Conservation (phyloP, 2,888 invertebrate species). For the Cheilosia scutellata region DNA sequence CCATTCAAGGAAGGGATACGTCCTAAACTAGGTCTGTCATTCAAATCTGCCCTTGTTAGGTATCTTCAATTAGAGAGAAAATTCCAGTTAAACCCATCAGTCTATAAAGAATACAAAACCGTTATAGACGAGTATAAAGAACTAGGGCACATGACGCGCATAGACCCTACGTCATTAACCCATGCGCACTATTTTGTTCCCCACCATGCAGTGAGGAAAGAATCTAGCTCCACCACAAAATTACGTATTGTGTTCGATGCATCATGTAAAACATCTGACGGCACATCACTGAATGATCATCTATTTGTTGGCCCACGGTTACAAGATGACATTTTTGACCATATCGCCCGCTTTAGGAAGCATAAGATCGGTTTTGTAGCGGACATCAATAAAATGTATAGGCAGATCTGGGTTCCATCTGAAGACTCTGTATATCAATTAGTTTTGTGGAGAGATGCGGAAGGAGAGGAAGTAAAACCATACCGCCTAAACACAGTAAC, state of each 20-base stretch:
- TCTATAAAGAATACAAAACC: conserved; percentile 19
- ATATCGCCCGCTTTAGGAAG: no score
- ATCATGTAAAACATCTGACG: conserved; percentile 11
- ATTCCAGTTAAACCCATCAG: conserved; percentile 5
- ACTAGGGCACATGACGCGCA: conserved; percentile 38
- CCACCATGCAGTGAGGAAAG: conserved; percentile 49
- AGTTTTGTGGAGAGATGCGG: no score
- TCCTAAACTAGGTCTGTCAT: background rate
- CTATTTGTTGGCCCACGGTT: conserved; percentile 58
- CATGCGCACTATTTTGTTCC: conserved; percentile 44
- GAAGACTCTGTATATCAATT: no score
- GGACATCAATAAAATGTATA: conserved; percentile 74
- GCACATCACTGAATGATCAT: conserved; percentile 63
- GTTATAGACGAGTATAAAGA: conserved; percentile 7
- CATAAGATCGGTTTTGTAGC: conserved; percentile 60
- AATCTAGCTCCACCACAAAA: conserved; percentile 48
- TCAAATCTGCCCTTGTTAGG: background rate
- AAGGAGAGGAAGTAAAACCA: no score
- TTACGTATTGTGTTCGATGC: conserved; percentile 10
- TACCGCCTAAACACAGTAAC: no score
- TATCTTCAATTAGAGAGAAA: conserved; percentile 30
- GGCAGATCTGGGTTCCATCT: conserved; percentile 55
- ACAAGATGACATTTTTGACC: conserved; percentile 63
- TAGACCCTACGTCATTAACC: background rate
- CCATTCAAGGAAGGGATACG: conserved; percentile 16